These are phyloP conservation scores for Calliphora vomitoria DNA, from an alignment of 2,888 invertebrate genomes.

Conservation along the genomic window DNA sequence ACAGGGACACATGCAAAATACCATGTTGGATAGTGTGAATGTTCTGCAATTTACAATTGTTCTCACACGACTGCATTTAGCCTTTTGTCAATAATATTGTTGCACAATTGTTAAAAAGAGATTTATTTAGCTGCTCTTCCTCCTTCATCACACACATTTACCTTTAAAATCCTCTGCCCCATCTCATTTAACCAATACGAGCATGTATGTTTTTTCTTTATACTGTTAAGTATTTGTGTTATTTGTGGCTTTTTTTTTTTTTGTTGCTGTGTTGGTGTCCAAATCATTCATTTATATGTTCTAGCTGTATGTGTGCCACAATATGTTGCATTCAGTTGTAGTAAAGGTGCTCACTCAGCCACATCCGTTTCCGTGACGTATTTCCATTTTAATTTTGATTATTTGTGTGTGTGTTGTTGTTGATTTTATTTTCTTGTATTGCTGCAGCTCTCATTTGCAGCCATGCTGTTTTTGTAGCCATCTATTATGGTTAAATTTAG, in stretches of 20 bases:
- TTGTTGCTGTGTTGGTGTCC: slow-evolving; percentile 21
- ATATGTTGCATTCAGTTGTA: slow-evolving; percentile 68
- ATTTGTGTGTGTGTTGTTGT: slow-evolving; percentile 47
- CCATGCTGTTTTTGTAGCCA: slow-evolving; percentile 35
- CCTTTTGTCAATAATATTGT: slow-evolving; percentile 75
- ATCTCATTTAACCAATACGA: background rate
- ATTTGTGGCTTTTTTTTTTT: slow-evolving; percentile 68
- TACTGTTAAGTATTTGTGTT: slow-evolving; percentile 69
- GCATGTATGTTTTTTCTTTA: slow-evolving; percentile 18
- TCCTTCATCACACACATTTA: background rate
- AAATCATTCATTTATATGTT: slow-evolving; percentile 55
- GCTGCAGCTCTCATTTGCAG: slow-evolving; percentile 28
- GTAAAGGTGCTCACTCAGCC: slow-evolving; percentile 71
- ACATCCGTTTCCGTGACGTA: slow-evolving; percentile 75
- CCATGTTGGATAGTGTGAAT: slow-evolving; percentile 40
- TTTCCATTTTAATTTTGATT: slow-evolving; percentile 74
- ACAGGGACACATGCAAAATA: background rate
- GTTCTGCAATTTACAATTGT: slow-evolving; percentile 67
- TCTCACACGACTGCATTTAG: slow-evolving; percentile 74
- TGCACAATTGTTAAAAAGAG: slow-evolving; percentile 73
- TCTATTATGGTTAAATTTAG: slow-evolving; percentile 49
- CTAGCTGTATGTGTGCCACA: slow-evolving; percentile 50
- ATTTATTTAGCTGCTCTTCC: slow-evolving; percentile 50
- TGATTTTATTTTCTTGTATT: slow-evolving; percentile 3
- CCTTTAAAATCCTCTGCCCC: background rate